These are phyloP conservation scores for Brachylomia viminalis DNA, from an alignment of 2,888 invertebrate species.

Conservation along the genomic window DNA sequence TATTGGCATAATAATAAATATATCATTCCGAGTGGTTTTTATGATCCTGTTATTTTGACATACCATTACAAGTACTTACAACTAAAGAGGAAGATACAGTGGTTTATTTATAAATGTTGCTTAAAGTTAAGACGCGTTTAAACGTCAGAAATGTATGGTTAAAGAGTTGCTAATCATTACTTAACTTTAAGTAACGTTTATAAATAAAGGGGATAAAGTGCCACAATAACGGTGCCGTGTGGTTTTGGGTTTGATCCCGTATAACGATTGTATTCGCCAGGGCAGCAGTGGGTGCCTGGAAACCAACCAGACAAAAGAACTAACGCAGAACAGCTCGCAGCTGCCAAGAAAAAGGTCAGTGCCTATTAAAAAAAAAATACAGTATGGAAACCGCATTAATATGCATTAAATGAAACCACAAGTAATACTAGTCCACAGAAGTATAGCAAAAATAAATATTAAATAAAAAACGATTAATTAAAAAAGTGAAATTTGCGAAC, in stretches of 20 bases:
- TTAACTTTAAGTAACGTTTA: background rate
- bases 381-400: too few species aligned
- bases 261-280: slow-evolving; percentile 91
- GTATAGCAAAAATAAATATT: too few species aligned
- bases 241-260: slow-evolving; percentile 88
- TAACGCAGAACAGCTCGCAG: slow-evolving; percentile 90
- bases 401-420: too few species aligned
- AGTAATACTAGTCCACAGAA: too few species aligned
- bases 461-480: too few species aligned
- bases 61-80: background rate
- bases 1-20: background rate
- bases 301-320: slow-evolving; percentile 87
- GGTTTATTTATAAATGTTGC: background rate
- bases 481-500: too few species aligned
- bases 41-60: background rate
- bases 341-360: slow-evolving; percentile 91
- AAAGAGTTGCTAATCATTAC: background rate
- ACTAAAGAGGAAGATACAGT: background rate
- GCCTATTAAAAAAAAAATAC: background rate
- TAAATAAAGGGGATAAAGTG: slow-evolving; percentile 5
- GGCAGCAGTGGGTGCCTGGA: slow-evolving; percentile 95
- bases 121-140: background rate
- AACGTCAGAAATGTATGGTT: background rate
- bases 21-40: background rate
- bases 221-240: slow-evolving; percentile 68